Conservation (phyloP, 2,888 invertebrate genomes). For the Latrodectus hesperus region DNA sequence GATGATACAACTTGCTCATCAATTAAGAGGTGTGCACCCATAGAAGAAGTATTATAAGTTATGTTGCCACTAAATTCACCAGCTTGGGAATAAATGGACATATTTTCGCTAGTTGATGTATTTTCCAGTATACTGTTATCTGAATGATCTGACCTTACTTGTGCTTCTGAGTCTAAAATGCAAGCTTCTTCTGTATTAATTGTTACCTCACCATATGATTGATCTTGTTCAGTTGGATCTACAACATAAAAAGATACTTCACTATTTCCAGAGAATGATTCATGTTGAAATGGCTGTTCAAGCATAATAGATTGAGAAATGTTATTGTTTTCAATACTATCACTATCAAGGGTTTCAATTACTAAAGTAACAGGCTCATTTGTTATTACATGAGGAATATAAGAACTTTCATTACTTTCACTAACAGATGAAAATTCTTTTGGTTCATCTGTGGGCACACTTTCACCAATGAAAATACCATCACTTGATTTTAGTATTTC, state of each 20-base stretch:
- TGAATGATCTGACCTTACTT: background rate
- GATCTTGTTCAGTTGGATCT: slow-evolving; percentile 7
- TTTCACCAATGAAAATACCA: slow-evolving; percentile 8
- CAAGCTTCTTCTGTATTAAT: background rate
- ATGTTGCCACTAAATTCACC: slow-evolving; percentile 32
- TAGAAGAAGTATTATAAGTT: slow-evolving; percentile 27
- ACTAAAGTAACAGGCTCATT: background rate
- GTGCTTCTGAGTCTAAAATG: background rate
- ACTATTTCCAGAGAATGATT: slow-evolving; percentile 14
- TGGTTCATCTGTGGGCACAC: background rate
- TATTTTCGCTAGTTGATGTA: slow-evolving; percentile 1
- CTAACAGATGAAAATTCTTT: slow-evolving; percentile 1
- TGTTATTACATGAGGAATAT: slow-evolving; percentile 22
- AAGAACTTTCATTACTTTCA: background rate
- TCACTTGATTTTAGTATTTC: slow-evolving; percentile 19
- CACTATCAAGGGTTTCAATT: background rate
- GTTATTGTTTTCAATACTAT: background rate
- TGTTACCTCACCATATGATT: background rate
- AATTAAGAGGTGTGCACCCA: slow-evolving; percentile 14
- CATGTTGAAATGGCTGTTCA: background rate
- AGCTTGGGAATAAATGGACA: slow-evolving; percentile 26
- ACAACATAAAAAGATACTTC: slow-evolving; percentile 35
- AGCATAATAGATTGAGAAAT: background rate
- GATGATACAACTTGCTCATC: slow-evolving; percentile 44
- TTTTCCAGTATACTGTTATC: background rate